Base-by-base conservation (phyloP, 2,888 invertebrate genomes). In the Rhamphomyia laevipes region DNA sequence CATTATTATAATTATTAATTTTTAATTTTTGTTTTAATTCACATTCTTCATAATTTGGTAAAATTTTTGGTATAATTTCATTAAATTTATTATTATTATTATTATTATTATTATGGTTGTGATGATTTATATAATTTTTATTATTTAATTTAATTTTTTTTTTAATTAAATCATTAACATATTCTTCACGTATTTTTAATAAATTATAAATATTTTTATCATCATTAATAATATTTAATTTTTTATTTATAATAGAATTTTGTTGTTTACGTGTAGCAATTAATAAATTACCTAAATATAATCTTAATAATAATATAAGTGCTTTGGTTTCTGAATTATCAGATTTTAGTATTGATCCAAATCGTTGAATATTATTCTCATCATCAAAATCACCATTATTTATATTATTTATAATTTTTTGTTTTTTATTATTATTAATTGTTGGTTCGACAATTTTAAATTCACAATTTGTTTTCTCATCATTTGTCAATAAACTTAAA, bases 241-340 rank as follows among this genome's bases (percentile, higher is more conserved):
- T 13, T 5, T 35, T n/a, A n/a, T n/a, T 5, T 13, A 7, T 13
- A n/a, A 2, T 13, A 15, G 11, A 9, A n/a, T 21, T 17, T 13
- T n/a, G 5, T n/a, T 42, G 21, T 13, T 41, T 13, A 13, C n/a
- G 13, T 15, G 42, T 42, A 4, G 42, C 27, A 18, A 41, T 18
- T 41, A 17, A 16, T 15, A 42, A 42, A 42, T 42, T 42, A 27
- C 42, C 42, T 42, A 42, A 42, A 42, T 42, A 42, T 42, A 42
- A 42, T 27, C 42, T 42, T 15, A 42, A 21, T 42, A 42, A 42
- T 23, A 42, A 17, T 7, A 42, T 42, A 23, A 42, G 4, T 13
- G 42, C n/a, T 15, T 42, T 42, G 4, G 5, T 4, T 12, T 18
- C 21, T 2, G 23, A n/a, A 35, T 35, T 35, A 35, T 27, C 7